These are phyloP conservation scores for Dolichotis patagonum DNA, from an alignment of 2,113 vertebrate species.

Conservation along the genomic window DNA sequence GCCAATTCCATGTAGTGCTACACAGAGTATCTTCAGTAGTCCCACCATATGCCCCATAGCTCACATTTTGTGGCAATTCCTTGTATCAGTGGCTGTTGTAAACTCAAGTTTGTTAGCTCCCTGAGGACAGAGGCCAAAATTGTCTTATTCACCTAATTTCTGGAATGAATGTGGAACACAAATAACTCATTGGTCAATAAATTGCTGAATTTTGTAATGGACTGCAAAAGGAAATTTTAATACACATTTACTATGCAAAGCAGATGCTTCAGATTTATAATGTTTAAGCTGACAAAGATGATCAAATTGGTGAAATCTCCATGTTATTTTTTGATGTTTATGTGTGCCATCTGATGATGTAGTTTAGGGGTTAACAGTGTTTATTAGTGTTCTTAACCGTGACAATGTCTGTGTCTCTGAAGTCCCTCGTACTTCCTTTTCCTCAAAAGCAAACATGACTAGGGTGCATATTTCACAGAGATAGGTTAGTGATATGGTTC, in stretches of 20 bases:
- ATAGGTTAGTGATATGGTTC: not conserved
- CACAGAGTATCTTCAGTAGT: not conserved
- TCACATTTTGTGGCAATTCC: not conserved
- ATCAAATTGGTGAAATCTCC: not conserved
- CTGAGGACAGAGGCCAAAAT: not conserved
- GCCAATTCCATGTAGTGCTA: not conserved
- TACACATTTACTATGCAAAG: not conserved
- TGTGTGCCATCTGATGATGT: not conserved
- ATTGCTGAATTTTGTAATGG: not conserved
- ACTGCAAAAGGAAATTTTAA: not conserved
- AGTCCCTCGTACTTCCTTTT: not conserved
- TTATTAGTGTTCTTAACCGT: not conserved
- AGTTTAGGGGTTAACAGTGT: not conserved
- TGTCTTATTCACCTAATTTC: not conserved
- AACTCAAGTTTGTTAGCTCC: not conserved
- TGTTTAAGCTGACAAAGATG: not conserved
- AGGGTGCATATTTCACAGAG: not conserved
- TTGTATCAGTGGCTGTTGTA: not conserved
- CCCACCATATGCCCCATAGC: not conserved
- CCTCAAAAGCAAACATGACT: not conserved
- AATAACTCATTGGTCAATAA: not conserved
- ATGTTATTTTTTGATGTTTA: not conserved
- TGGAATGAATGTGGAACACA: not conserved
- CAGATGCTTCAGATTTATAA: not conserved
- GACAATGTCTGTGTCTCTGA: not conserved